Evolutionary conservation across 2,113 vertebrate genomes (phyloP), one percentile per base, ranked within the genome.

Genomic region (Hippocampus comes): DNA sequence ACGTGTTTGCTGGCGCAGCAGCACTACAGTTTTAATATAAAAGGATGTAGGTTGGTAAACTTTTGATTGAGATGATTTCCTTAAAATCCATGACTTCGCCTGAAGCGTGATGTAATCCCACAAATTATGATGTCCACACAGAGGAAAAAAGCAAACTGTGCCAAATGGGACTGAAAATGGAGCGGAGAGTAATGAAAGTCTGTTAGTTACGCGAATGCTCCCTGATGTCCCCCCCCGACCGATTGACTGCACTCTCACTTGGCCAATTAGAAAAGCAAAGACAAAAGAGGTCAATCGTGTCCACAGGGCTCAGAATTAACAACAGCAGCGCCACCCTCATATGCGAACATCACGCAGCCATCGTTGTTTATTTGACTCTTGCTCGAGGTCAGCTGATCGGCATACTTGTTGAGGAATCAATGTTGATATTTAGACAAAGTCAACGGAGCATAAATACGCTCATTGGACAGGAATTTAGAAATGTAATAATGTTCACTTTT

Each of bases 211-310:
- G 65, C 77, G 81, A 82, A 79, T 79, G 67, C 82, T 78, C 61
- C 67, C 65, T 74, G 64, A 73, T 60, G 66, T 64, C 57, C 38
- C 65, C 5, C 5, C 30, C 65, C 69, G 67, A 77, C 68, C 72
- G 71, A 74, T 77, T 69, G 75, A 71, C 76, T 79, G 76, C 8
- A 70, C 76, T 73, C 80, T 73, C 80, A 38, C 59, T 64, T 25
- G 66, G 70, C 72, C 84, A 86, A 86, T 87, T 86, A 80, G 72
- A 71, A 79, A 79, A 79, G 72, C 75, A 86, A 84, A 86, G 78
- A 74, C 84, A 85, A 82, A 60, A 82, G 81, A 86, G 86, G 84
- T 78, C 87, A 86, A 76, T 41, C 30, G 75, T 69, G 78, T 79
- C 86, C 80, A 66, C 68, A 75, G 84, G 84, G 80, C 71, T 5